Evolutionary conservation across 2,797 vertebrate genomes (phyloP).

Genomic region (Muscicapa comitata): DNA sequence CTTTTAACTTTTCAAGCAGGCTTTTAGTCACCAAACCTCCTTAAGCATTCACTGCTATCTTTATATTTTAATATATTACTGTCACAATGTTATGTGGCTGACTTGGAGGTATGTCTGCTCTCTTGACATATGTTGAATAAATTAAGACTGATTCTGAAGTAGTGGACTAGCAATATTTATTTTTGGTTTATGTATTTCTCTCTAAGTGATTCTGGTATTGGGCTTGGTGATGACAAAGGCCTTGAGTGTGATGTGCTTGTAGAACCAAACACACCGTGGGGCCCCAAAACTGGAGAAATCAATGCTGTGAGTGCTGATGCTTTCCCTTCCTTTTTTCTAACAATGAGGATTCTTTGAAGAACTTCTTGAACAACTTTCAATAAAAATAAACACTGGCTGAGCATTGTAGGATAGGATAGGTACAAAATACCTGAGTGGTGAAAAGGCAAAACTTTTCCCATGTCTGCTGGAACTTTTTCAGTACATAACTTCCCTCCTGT

Average conservation of each 20-base stretch:
- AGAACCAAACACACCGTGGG: conserved; percentile 81
- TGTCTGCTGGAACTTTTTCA: background rate
- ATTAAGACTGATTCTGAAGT: background rate
- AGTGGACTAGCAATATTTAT: background rate
- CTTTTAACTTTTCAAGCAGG: background rate
- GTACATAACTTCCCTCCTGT: background rate
- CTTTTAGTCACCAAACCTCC: background rate
- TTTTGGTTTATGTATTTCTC: background rate
- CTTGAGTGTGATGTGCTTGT: conserved; percentile 83
- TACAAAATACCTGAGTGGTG: background rate
- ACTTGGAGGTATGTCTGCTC: background rate
- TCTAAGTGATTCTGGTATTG: conserved; percentile 73
- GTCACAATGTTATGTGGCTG: background rate
- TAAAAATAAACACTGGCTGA: background rate
- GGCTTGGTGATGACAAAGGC: conserved; percentile 74
- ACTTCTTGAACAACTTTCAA: background rate
- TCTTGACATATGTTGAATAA: background rate
- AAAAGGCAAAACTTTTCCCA: background rate
- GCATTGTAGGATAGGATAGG: background rate
- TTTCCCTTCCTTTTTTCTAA: background rate
- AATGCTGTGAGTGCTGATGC: conserved; percentile 81
- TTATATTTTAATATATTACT: background rate
- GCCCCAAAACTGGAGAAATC: conserved; percentile 82
- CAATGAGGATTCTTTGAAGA: background rate
- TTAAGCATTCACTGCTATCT: background rate